Conservation (phyloP, 2,888 invertebrate genomes). For the Lomographa bimaculata region DNA sequence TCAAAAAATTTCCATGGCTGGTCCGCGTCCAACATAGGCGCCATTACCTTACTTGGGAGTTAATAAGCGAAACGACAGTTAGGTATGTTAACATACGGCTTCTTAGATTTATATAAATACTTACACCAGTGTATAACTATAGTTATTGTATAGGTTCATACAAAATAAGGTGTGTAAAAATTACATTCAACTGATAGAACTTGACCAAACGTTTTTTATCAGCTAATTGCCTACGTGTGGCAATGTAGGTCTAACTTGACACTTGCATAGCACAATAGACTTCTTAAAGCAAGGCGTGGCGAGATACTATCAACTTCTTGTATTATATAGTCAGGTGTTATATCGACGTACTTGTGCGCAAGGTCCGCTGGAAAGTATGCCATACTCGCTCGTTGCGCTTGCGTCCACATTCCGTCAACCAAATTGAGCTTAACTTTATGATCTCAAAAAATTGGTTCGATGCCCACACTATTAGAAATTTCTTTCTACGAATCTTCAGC, state of each 20-base stretch:
- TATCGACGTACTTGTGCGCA: constrained; percentile 35
- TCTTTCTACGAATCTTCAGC: too few species aligned
- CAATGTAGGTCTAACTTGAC: constrained; percentile 13
- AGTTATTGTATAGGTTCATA: too few species aligned
- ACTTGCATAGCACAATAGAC: constrained; percentile 36
- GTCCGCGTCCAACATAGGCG: too few species aligned
- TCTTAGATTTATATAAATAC: too few species aligned
- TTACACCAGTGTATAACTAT: too few species aligned
- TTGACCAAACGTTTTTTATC: constrained; percentile 10
- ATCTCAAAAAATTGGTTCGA: constrained; percentile 5
- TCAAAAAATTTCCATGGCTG: too few species aligned
- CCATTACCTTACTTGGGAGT: too few species aligned
- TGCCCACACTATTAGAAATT: not conserved
- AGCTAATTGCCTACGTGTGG: constrained; percentile 14
- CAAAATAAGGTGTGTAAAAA: too few species aligned
- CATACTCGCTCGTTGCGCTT: constrained; percentile 48
- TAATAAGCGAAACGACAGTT: too few species aligned
- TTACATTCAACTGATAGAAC: too few species aligned
- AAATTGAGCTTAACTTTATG: constrained; percentile 34
- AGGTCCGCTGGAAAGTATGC: constrained; percentile 66
- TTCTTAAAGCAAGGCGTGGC: constrained; percentile 40
- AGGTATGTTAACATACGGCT: too few species aligned
- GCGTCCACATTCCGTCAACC: constrained; percentile 43
- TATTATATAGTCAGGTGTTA: constrained; percentile 45
- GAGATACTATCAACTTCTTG: constrained; percentile 41